Evolutionary conservation across 2,113 vertebrate genomes (phyloP), one percentile per base, ranked within the genome.

Genomic region (Myiagra hebetior): DNA sequence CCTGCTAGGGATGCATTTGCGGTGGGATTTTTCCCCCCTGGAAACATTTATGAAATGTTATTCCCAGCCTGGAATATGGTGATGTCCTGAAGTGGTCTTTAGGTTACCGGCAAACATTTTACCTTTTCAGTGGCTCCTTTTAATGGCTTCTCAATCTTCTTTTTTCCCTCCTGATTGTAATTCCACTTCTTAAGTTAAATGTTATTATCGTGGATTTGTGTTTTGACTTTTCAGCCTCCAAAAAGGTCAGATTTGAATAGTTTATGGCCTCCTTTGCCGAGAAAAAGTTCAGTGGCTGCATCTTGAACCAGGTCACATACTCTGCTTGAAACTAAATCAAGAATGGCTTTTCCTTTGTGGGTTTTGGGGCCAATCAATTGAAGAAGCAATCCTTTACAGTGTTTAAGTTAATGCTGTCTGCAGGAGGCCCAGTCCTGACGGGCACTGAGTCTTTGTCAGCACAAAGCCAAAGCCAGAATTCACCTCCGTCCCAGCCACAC

Each of bases 201-300:
- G 50, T 42, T 90, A 27, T 88, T 76, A 55, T 41, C 6, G 8
- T 33, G 44, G 52, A 67, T 90, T 47, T 75, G 41, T 87, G 78
- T 79, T 95, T 79, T 64, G 70, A 42, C 65, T 93, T 92, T 50
- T 75, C 62, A 82, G 39, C 67, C 82, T 37, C 68, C 26, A 44
- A 31, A 62, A 81, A 77, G 42, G 47, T 85, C 55, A 78, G 52
- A 56, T 90, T 35, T 79, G 44, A 90, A 82, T 82, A 55, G 26
- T 78, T 76, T 46, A 50, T 56, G 52, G 39, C 18, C 24, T 65
- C 39, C 35, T 82, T 50, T 39, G 68, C 39, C 0, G 2, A 72
- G 65, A 70, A 91, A 33, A 85, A 39, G 8, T 91, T 87, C 37
- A 75, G 42, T 37, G 42, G 39, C 52, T 56, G 16, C 42, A 79